Evolutionary conservation across 23 tunicate genomes (phyloP), one percentile per base, ranked within the genome.

Genomic region (Ascidia mentula): DNA sequence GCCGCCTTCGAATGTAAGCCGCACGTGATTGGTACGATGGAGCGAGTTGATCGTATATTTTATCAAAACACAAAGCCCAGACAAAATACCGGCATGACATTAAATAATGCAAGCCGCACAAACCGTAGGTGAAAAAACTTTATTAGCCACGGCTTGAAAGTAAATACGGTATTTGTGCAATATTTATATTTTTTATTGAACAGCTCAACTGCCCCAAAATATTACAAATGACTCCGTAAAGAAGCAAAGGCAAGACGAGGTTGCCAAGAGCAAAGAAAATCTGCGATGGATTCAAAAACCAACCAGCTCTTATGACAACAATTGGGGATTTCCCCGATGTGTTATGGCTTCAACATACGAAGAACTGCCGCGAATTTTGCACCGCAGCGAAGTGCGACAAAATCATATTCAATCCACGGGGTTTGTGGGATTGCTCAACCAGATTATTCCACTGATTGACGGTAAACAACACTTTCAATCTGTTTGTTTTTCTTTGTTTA

Each of bases 171-270:
- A n/a, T n/a, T n/a, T n/a, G n/a, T n/a, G n/a, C n/a, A n/a, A n/a
- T n/a, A n/a, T n/a, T n/a, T n/a, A n/a, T n/a, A n/a, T n/a, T n/a
- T n/a, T n/a, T n/a, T n/a, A n/a, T n/a, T n/a, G n/a, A n/a, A 34
- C 75, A 71, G 75, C 75, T 6, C 38, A 34, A 35, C 38, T 71
- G 4, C 75, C 75, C 2, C 75, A 71, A 18, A 71, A 71, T 5
- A 35, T 71, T n/a, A 71, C 7, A 22, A 71, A 18, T 36, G 9
- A 8, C 40, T 28, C 30, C 6, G 75, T 71, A 2, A 71, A 71
- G 35, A 34, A 34, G 75, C 32, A 28, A 31, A 35, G 75, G 1
- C 24, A 71, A 6, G 40, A 71, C 39, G 75, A 71, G 32, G 13
- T 71, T 2, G 2, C 38, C 1, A n/a, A 31, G 35, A 71, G 32